These are phyloP conservation scores for Morbakka virulenta DNA, from an alignment of 30 jellyfish, hydroid and myxozoan species.

Conservation along the genomic window DNA sequence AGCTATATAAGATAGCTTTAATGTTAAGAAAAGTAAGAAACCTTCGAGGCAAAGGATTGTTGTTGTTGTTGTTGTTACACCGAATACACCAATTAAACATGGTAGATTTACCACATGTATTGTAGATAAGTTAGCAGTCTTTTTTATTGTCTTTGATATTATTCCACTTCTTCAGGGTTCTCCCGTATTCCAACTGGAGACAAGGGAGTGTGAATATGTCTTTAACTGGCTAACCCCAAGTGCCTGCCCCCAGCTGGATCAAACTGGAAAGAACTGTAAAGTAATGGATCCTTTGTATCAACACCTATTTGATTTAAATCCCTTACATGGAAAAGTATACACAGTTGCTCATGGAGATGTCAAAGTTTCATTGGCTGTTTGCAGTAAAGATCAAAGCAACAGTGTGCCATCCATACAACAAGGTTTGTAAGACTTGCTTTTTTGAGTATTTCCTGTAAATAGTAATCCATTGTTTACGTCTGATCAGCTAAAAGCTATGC, in stretches of 20 bases:
- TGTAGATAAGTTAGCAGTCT: not conserved
- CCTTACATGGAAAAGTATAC: not conserved
- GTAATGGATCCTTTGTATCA: constrained; percentile 43
- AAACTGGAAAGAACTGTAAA: constrained; percentile 32
- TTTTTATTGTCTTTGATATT: too few relatives aligned
- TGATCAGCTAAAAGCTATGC: too few relatives aligned
- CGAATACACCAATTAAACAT: too few relatives aligned
- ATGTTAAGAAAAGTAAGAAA: too few relatives aligned
- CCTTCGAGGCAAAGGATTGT: too few relatives aligned
- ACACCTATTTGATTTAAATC: constrained; percentile 50
- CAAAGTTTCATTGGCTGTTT: constrained; percentile 28
- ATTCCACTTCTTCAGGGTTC: constrained; percentile 82
- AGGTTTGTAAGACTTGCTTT: constrained; percentile 3
- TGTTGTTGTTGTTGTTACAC: too few relatives aligned
- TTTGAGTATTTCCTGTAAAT: not conserved
- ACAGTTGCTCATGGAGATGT: constrained; percentile 5
- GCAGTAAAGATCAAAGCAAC: constrained; percentile 15
- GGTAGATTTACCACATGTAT: too few relatives aligned
- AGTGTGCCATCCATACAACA: constrained; percentile 41
- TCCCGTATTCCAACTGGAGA: constrained; percentile 69
- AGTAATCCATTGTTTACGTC: too few relatives aligned
- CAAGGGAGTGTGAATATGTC: constrained; percentile 53
- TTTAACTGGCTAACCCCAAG: constrained; percentile 76
- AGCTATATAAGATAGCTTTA: too few relatives aligned
- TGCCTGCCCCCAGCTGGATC: constrained; percentile 55